phyloP scores from a whole-genome alignment of 64 coral and sea anemone genomes.

The Platygyra sinensis region DNA sequence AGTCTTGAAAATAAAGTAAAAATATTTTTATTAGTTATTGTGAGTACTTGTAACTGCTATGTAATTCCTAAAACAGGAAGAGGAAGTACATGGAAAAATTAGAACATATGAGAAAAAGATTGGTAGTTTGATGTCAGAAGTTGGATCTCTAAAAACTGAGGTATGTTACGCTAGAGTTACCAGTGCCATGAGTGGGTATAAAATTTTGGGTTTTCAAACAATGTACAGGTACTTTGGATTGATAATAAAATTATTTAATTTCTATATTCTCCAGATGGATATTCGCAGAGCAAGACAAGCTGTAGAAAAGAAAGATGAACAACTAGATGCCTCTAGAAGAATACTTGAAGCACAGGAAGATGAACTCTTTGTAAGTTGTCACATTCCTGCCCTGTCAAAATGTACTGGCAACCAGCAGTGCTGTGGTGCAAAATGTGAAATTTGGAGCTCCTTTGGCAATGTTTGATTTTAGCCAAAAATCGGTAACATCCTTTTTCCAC shows the following conservation, averaged over 20 bases:
- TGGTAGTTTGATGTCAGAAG: conserved; percentile 94
- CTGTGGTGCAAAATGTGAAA: too few species aligned
- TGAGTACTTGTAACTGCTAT: too few species aligned
- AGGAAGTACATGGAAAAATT: conserved; percentile 80
- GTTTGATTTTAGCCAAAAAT: not conserved
- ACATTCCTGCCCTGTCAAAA: too few species aligned
- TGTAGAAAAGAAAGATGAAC: conserved; percentile 90
- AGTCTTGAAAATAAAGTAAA: too few species aligned
- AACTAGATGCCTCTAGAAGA: conserved; percentile 85
- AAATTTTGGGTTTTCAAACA: not conserved
- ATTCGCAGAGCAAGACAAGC: conserved; percentile 54
- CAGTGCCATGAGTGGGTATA: not conserved
- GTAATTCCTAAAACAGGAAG: conserved; percentile 65
- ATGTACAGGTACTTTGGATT: too few species aligned
- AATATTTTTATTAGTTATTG: too few species aligned
- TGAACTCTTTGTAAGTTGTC: conserved; percentile 71
- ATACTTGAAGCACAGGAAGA: conserved; percentile 91
- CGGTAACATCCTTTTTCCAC: too few species aligned
- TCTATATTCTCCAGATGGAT: conserved; percentile 36
- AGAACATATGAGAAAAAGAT: conserved; percentile 95
- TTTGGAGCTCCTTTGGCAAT: too few species aligned
- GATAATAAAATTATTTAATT: not conserved
- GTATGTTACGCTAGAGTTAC: not conserved
- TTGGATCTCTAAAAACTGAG: conserved; percentile 92
- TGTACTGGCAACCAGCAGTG: too few species aligned